Conservation (phyloP, 2,888 invertebrate species). For the Heliothis peltigera region DNA sequence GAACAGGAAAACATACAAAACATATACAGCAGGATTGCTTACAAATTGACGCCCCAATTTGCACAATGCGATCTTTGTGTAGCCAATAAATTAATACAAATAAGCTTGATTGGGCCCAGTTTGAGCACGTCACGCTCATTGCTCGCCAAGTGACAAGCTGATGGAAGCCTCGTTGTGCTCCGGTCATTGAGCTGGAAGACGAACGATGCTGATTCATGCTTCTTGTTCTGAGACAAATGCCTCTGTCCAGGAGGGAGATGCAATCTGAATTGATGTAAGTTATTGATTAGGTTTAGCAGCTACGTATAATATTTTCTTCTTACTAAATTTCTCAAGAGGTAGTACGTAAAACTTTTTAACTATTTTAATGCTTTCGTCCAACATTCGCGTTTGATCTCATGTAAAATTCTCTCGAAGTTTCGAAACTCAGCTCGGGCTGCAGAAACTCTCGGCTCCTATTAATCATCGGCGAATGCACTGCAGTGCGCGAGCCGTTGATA, state of each 20-base stretch:
- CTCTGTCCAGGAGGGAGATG: background rate
- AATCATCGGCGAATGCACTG: slow-evolving; percentile 53
- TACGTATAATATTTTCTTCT: background rate
- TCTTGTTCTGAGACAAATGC: slow-evolving; percentile 1
- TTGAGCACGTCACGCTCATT: slow-evolving; percentile 31
- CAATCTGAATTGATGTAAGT: background rate
- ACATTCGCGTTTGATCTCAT: slow-evolving; percentile 35
- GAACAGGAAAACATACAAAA: background rate
- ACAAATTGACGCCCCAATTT: slow-evolving; percentile 17
- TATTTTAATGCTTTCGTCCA: slow-evolving; percentile 19
- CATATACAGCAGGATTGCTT: slow-evolving; percentile 14
- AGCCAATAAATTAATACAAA: slow-evolving; percentile 48
- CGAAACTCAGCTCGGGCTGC: slow-evolving; percentile 34
- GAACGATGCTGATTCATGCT: slow-evolving; percentile 27
- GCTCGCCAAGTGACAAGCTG: slow-evolving; percentile 45
- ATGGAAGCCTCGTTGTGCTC: slow-evolving; percentile 28
- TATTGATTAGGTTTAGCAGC: background rate
- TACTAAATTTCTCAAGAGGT: background rate
- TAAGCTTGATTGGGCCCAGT: slow-evolving; percentile 38
- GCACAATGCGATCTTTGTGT: slow-evolving; percentile 28
- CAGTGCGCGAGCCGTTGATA: slow-evolving; percentile 59
- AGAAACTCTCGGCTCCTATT: slow-evolving; percentile 45
- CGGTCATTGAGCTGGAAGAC: slow-evolving; percentile 48
- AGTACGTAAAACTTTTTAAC: slow-evolving; percentile 4
- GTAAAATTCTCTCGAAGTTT: slow-evolving; percentile 48